A percentile compares a stretch with the other conserved stretches of the same genome.
These are phyloP conservation scores for Gavia stellata DNA, from an alignment of 2,113 vertebrate species.

Conservation along the genomic window DNA sequence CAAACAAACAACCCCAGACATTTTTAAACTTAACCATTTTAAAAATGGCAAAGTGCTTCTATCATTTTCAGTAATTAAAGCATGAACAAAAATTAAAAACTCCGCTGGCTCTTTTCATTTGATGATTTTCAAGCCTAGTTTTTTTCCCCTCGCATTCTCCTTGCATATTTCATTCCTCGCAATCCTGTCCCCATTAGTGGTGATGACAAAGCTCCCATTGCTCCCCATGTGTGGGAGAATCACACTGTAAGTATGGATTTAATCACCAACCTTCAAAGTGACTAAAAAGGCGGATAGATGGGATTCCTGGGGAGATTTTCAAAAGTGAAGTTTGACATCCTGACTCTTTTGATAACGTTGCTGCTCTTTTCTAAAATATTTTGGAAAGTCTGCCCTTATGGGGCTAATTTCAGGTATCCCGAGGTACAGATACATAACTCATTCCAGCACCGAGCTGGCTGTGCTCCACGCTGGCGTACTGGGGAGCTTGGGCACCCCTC, in stretches of 20 bases:
- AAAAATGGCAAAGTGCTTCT: background rate
- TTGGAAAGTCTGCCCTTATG: background rate
- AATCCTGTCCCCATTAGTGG: slow-evolving; percentile 60
- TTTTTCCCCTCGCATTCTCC: background rate
- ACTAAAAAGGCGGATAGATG: slow-evolving; percentile 54
- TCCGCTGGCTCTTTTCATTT: slow-evolving; percentile 15
- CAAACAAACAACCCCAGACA: slow-evolving; percentile 14
- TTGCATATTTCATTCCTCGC: slow-evolving; percentile 41
- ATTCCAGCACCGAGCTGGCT: background rate
- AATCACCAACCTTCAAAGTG: slow-evolving; percentile 65
- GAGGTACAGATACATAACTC: slow-evolving; percentile 10
- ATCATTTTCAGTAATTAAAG: slow-evolving; percentile 40
- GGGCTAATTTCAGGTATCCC: slow-evolving; percentile 34
- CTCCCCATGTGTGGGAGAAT: slow-evolving; percentile 62
- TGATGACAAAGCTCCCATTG: slow-evolving; percentile 62
- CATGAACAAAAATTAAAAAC: slow-evolving; percentile 12
- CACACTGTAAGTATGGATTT: slow-evolving; percentile 61
- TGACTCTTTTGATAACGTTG: slow-evolving; percentile 16
- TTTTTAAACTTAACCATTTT: background rate
- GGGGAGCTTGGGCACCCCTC: background rate
- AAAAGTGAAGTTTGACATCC: slow-evolving; percentile 54
- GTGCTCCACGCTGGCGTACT: background rate
- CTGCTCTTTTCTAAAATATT: slow-evolving; percentile 24
- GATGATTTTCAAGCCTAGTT: background rate
- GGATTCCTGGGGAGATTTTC: slow-evolving; percentile 64